Percentiles rank a stretch among this genome's conserved stretches.
Conservation (phyloP, 2,888 invertebrate species). For the Cephus rjabovi region DNA sequence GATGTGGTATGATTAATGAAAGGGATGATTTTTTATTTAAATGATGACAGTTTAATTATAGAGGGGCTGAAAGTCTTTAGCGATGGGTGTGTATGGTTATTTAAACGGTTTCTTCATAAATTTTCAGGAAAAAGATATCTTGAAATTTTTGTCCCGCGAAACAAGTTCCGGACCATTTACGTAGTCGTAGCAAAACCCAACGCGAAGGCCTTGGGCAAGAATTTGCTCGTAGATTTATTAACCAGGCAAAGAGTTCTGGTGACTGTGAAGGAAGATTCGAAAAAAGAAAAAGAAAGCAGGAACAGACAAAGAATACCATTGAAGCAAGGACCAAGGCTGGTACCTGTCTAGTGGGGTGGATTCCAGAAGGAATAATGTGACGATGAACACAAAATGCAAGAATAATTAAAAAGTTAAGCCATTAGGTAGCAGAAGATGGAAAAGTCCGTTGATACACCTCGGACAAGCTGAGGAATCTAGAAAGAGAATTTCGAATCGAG, state of each 20-base stretch:
- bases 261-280: too few species aligned
- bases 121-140: constrained; percentile 34
- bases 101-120: constrained; percentile 47
- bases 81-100: constrained; percentile 18
- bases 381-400: constrained; percentile 56
- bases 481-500: too few species aligned
- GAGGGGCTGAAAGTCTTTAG: neutral
- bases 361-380: constrained; percentile 48
- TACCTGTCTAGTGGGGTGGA: constrained; percentile 1
- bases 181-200: neutral
- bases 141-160: constrained; percentile 38
- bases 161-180: constrained; percentile 17
- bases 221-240: neutral
- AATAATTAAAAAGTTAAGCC: constrained; percentile 58
- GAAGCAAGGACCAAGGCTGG: constrained; percentile 5
- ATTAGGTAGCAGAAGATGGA: constrained; percentile 46
- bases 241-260: neutral
- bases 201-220: too few species aligned
- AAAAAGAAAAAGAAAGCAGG: too few species aligned
- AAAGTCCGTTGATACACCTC: constrained; percentile 15
- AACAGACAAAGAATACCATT: too few species aligned
- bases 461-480: too few species aligned
- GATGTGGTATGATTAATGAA: too few species aligned
- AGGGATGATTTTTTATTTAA: too few species aligned
- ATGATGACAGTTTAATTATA: neutral